Base-by-base conservation (phyloP, 2,113 vertebrate genomes). In the Colossoma macropomum region DNA sequence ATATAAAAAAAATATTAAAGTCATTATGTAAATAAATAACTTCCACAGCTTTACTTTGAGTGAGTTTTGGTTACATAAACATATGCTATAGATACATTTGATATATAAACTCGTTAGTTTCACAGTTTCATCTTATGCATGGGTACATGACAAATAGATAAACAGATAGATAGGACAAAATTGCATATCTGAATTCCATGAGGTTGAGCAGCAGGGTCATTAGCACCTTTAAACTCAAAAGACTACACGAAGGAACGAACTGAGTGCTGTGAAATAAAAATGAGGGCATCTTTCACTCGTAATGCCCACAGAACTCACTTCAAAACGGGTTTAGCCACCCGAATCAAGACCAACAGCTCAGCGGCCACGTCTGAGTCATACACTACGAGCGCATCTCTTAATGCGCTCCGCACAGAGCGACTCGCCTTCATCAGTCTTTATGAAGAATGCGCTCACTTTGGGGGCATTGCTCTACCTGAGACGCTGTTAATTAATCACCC, bases 381-480 rank as follows among this genome's bases (percentile, higher is more conserved):
- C 91, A 95, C 95, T 96, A 92, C 93, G 94, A 95, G 95, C 94
- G n/a, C 56, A 16, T 84, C 86, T 92, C 92, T 92, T 95, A 96
- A 97, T 96, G 95, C 88, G 91, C 94, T 94, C 95, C 94, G 93
- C 95, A 95, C 95, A 92, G 92, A 95, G 94, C 92, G 89, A 95
- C 93, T 91, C 93, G 91, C 93, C 91, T 94, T 95, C 96, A 96
- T 97, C 95, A 94, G 93, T 96, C 96, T 96, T 95, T 75, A 93
- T 96, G 96, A 97, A 95, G 92, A 96, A 97, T 96, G 30, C 30
- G 25, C 70, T 54, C n/a, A 13, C 15, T 19, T 3, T 21, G 34
- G 45, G 52, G 15, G 28, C 45, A 50, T 94, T 95, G 94, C 41
- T 92, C 79, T 28, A 77, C 81, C 74, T 83, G 86, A 92, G 92